These are phyloP conservation scores for Drosophila nasuta DNA, from an alignment of 1,140 invertebrate genomes.

Conservation along the genomic window DNA sequence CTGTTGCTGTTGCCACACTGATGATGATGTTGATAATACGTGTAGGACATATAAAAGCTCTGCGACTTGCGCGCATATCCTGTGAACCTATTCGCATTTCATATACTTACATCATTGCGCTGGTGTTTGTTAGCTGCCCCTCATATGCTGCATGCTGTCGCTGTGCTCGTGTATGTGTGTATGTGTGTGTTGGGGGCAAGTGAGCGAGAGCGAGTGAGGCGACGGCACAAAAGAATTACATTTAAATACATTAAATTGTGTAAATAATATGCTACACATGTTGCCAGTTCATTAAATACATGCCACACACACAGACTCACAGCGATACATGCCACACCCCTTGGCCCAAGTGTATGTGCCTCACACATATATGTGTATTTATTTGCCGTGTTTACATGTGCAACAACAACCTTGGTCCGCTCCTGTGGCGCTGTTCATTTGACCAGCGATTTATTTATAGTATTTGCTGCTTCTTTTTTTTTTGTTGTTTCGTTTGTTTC, in stretches of 20 bases:
- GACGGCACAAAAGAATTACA: conserved; percentile 72
- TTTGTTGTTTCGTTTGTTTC: background rate
- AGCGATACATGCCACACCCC: conserved; percentile 66
- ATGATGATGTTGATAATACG: conserved; percentile 68
- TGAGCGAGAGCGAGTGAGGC: conserved; percentile 3
- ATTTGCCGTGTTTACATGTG: conserved; percentile 21
- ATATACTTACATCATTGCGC: conserved; percentile 84
- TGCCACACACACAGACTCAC: conserved; percentile 47
- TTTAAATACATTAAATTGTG: conserved; percentile 84
- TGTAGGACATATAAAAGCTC: conserved; percentile 66
- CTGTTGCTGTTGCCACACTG: conserved; percentile 24
- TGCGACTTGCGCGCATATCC: conserved; percentile 74
- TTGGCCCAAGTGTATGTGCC: conserved; percentile 44
- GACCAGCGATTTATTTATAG: conserved; percentile 81
- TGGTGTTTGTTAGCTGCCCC: conserved; percentile 68
- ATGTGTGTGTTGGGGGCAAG: conserved; percentile 4
- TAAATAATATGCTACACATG: conserved; percentile 84
- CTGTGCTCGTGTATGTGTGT: conserved; percentile 15
- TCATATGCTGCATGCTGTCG: conserved; percentile 11
- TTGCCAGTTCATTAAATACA: conserved; percentile 84
- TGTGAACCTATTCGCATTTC: conserved; percentile 84
- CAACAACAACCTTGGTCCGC: conserved; percentile 8
- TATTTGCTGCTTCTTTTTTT: conserved; percentile 27
- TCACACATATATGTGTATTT: conserved; percentile 29
- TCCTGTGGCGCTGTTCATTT: conserved; percentile 49